These are phyloP conservation scores for Cyphomyrus plagiostoma DNA, from an alignment of 2,113 vertebrate species.

Conservation along the genomic window DNA sequence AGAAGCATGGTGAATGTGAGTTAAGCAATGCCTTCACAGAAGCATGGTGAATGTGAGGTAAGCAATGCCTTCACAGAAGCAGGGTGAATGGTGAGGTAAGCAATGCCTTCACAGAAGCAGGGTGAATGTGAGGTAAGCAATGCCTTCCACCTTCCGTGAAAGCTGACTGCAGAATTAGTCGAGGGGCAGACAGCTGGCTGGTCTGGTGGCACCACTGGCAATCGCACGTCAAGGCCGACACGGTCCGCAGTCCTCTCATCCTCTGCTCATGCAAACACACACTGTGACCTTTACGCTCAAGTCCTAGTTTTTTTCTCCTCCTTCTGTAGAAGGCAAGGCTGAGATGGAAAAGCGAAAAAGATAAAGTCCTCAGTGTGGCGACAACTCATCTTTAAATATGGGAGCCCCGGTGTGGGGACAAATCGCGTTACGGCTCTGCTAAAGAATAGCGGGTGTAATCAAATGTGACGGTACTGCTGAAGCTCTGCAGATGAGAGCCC, in stretches of 20 bases:
- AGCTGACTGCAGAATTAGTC: not conserved
- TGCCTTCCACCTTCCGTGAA: not conserved
- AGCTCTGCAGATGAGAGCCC: not conserved
- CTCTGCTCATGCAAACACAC: not conserved
- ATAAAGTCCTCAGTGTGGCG: not conserved
- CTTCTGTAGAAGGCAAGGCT: not conserved
- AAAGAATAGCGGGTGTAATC: slow-evolving; percentile 15
- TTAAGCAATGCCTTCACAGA: not conserved
- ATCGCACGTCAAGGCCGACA: slow-evolving; percentile 12
- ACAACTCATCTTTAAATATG: not conserved
- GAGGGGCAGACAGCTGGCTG: not conserved
- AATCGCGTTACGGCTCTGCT: not conserved
- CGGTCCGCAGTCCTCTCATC: not conserved
- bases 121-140: not conserved
- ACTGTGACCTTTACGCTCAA: not conserved
- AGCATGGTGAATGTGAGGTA: not conserved
- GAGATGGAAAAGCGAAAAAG: not conserved
- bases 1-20: not conserved
- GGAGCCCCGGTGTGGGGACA: not conserved
- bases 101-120: not conserved
- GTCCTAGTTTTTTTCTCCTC: not conserved
- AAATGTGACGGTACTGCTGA: slow-evolving; percentile 5
- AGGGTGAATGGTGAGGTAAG: not conserved
- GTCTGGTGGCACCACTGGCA: slow-evolving; percentile 8
- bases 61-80: not conserved